Evolutionary conservation across 2,888 invertebrate genomes (phyloP), one percentile per base, ranked within the genome.

Genomic region (Leucoma salicis): DNA sequence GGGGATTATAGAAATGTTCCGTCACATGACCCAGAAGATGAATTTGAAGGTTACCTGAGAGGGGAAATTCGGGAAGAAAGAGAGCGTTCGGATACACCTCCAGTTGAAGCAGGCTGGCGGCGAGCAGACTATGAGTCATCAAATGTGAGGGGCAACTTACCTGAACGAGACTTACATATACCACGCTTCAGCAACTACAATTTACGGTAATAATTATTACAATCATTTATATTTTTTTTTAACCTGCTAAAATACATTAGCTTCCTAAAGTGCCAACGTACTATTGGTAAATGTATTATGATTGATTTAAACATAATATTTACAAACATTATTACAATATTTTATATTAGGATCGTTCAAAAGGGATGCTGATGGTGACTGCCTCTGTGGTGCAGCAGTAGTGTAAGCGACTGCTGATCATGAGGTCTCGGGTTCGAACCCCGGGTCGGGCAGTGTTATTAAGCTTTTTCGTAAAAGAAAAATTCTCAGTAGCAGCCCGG

Each of bases 1-100:
- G 94, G 94, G 28, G 94, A 94, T 63, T 94, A 94, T 70, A 90
- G 93, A 57, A 93, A 94, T 62, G 93, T 94, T 50, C 94, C 94
- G 29, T 92, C 92, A 18, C 93, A 94, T 63, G 94, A 94, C 51
- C 92, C 92, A 1, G 93, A 93, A 58, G 93, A 92, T 34, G 93
- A 93, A 38, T 91, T 89, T 35, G 87, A 85, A 42, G 78, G 80
- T 3, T 84, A 88, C 46, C 66, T 63, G 62, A 63, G 90, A 72
- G 66, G 86, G 56, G 70, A 76, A 41, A 38, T 57, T 27, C 67
- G 78, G 15, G 77, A 76, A 21, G 72, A 72, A 25, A 64, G 71
- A 28, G 73, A 78, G 21, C 58, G 64, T 21, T 67, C 78, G 1
- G 67, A 76, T 43, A 74, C 82, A 14, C 78, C 85, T n/a, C 70